Base-by-base conservation (phyloP, 2,888 invertebrate genomes). In the Plagodis dolabraria region DNA sequence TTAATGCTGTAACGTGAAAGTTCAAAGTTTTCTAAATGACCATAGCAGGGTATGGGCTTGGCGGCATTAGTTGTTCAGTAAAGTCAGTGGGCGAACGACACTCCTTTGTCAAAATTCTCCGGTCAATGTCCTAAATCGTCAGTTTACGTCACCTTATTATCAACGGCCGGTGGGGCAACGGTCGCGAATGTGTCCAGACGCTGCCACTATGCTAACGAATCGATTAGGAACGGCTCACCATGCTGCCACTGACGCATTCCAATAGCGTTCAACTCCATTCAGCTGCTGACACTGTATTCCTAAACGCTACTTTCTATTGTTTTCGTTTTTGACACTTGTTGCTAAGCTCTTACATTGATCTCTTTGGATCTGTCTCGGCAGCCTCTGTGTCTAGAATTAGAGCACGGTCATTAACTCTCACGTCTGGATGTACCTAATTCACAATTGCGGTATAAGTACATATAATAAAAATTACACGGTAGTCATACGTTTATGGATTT, bases 121-220 rank as follows among this genome's bases (percentile, higher is more conserved):
- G 86, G 88, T 87, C 87, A 86, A 81, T 66, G 86, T 75, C 84
- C 87, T 67, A 82, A 81, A 82, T 83, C 69, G 75, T 51, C 71
- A 73, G 77, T 82, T 82, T 79, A 76, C 84, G 83, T 83, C 85
- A 84, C 74, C 76, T 77, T 79, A 80, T 79, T 80, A 83, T 77
- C 51, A 59, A 43, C 53, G 40, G 59, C 50, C 77, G 72, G 64
- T 70, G 67, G 68, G 71, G 64, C 75, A 67, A 72, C 59, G 65
- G 71, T 74, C 79, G 77, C 76, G 79, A 80, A 85, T 77, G 75
- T 81, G 74, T 80, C 79, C 72, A 71, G 80, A 79, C 78, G 79
- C 78, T 76, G 77, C 73, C 76, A 77, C 72, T 76, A 71, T 79
- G 77, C 77, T 80, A 79, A 80, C 80, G 77, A 87, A 87, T 85